Conservation (phyloP, 2,797 vertebrate genomes). For the Acanthiza pusilla region DNA sequence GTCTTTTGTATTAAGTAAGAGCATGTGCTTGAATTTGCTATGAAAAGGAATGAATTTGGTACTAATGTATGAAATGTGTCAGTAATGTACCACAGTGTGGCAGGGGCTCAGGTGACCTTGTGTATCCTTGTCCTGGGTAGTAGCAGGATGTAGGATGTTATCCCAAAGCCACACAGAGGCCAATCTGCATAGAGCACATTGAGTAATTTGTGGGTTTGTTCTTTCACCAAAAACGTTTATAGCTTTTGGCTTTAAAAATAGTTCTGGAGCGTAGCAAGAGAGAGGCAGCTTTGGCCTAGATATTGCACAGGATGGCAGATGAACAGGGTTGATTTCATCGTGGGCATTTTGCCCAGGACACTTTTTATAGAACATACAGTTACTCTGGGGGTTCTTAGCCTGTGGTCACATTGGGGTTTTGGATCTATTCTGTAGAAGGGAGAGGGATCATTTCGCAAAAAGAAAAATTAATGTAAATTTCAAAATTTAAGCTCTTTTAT, state of each 20-base stretch:
- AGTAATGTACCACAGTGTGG: not conserved
- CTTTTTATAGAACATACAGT: conserved; percentile 80
- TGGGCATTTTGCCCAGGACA: conserved; percentile 78
- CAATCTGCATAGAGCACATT: conserved; percentile 76
- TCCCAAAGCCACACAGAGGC: conserved; percentile 66
- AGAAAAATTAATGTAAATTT: not conserved
- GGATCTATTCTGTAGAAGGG: conserved; percentile 69
- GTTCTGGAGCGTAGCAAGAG: conserved; percentile 73
- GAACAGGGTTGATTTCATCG: conserved; percentile 78
- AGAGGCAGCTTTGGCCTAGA: conserved; percentile 73
- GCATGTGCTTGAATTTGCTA: not conserved
- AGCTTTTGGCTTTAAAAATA: conserved; percentile 83
- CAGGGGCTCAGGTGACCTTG: conserved; percentile 63
- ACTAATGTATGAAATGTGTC: not conserved
- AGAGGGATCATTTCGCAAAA: not conserved
- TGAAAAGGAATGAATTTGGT: not conserved
- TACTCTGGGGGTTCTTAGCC: conserved; percentile 72
- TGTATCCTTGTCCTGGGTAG: conserved; percentile 74
- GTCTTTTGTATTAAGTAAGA: not conserved
- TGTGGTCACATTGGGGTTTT: conserved; percentile 60
- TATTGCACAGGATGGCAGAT: conserved; percentile 75
- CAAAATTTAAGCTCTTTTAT: not conserved
- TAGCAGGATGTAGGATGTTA: conserved; percentile 60
- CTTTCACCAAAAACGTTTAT: conserved; percentile 85
- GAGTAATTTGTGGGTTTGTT: conserved; percentile 84